phyloP scores from a whole-genome alignment of 2,797 vertebrate species.

The Meriones psammophilus region DNA sequence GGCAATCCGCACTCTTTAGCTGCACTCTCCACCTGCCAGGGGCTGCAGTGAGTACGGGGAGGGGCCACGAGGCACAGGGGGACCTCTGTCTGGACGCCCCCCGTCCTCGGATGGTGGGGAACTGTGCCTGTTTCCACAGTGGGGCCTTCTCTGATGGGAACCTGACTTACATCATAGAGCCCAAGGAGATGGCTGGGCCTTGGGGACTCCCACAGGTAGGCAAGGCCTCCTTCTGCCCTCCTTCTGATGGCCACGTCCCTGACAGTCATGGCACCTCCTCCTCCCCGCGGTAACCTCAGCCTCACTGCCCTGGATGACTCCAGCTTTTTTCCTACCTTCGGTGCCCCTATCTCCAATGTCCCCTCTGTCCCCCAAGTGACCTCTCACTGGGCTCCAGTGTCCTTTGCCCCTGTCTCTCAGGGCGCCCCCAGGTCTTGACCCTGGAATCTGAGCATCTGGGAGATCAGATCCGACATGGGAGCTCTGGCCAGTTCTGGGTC shows the following conservation, averaged over 20 bases:
- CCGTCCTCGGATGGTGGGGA: background rate
- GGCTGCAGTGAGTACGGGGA: slow-evolving; percentile 92
- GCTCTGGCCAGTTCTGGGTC: slow-evolving; percentile 79
- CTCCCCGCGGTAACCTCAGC: slow-evolving; percentile 71
- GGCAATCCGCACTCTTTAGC: slow-evolving; percentile 92
- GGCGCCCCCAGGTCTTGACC: slow-evolving; percentile 77
- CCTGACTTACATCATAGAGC: slow-evolving; percentile 93
- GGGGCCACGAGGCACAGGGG: background rate
- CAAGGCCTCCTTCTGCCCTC: background rate
- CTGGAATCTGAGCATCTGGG: slow-evolving; percentile 79
- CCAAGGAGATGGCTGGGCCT: slow-evolving; percentile 81
- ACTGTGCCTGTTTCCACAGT: slow-evolving; percentile 84
- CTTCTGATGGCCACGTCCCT: background rate
- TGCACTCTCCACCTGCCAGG: slow-evolving; percentile 96
- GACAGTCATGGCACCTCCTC: background rate
- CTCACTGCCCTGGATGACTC: slow-evolving; percentile 60
- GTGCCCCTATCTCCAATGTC: slow-evolving; percentile 74
- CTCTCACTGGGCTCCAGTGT: slow-evolving; percentile 78
- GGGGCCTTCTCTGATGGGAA: slow-evolving; percentile 96
- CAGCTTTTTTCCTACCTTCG: slow-evolving; percentile 65
- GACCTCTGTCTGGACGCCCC: background rate
- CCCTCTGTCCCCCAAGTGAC: slow-evolving; percentile 73
- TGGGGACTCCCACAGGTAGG: slow-evolving; percentile 79
- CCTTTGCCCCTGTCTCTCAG: slow-evolving; percentile 76
- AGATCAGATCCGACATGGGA: slow-evolving; percentile 80